Conservation (phyloP, 2,888 invertebrate genomes). For the Lasioglossum pauxillum region DNA sequence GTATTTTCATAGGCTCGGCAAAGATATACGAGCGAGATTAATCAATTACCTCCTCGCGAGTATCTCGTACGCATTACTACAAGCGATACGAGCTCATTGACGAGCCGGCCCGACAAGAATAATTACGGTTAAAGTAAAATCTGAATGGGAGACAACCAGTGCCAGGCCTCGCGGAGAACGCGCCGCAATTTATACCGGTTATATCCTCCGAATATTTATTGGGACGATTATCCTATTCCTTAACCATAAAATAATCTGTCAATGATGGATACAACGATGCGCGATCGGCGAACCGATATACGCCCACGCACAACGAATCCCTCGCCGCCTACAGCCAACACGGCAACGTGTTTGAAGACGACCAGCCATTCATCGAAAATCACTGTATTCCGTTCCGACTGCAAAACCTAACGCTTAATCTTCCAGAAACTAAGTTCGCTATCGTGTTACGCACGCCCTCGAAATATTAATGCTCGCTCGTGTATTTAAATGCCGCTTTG, state of each 20-base stretch:
- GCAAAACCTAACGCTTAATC: background rate
- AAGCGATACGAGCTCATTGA: constrained; percentile 42
- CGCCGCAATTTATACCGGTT: constrained; percentile 43
- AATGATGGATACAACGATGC: constrained; percentile 37
- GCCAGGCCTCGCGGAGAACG: constrained; percentile 14
- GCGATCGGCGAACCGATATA: constrained; percentile 45
- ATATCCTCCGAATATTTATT: constrained; percentile 56
- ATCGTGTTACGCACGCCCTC: constrained; percentile 34
- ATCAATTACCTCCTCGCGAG: constrained; percentile 35
- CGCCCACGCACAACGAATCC: constrained; percentile 45
- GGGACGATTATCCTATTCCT: constrained; percentile 52
- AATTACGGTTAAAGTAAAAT: constrained; percentile 24
- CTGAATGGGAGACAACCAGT: constrained; percentile 16
- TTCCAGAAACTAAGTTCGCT: constrained; percentile 19
- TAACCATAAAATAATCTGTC: constrained; percentile 57
- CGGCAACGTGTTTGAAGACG: constrained; percentile 31
- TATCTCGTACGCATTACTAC: background rate
- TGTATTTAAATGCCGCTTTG: background rate
- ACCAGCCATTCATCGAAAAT: constrained; percentile 28
- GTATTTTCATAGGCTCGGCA: constrained; percentile 26
- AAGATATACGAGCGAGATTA: constrained; percentile 40
- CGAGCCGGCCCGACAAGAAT: constrained; percentile 21
- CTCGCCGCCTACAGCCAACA: constrained; percentile 41
- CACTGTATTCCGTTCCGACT: background rate
- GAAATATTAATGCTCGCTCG: constrained; percentile 14